Percentiles rank a stretch among this genome's conserved stretches.
phyloP scores from a whole-genome alignment of 2,888 invertebrate genomes.

The Mimas tiliae region DNA sequence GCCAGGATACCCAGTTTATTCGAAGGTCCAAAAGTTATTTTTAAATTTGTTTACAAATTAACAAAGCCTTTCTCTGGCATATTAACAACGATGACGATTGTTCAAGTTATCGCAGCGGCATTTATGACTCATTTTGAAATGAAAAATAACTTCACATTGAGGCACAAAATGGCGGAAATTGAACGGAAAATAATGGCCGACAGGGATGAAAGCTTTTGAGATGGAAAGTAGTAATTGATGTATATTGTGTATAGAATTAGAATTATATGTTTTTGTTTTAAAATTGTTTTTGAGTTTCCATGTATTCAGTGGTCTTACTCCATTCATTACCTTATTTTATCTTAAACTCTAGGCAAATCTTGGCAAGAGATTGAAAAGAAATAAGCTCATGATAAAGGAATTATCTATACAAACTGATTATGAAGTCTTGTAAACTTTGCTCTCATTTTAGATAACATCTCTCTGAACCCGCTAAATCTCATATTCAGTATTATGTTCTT shows the following conservation, averaged over 20 bases:
- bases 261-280: slow-evolving; percentile 10
- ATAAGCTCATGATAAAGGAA: no score
- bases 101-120: slow-evolving; percentile 83
- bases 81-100: slow-evolving; percentile 72
- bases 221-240: neutral
- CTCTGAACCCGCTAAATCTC: no score
- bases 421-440: no score
- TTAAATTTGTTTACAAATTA: slow-evolving; percentile 79
- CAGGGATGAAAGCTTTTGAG: slow-evolving; percentile 21
- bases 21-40: slow-evolving; percentile 81
- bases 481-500: no score
- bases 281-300: neutral
- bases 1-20: slow-evolving; percentile 86
- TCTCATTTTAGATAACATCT: no score
- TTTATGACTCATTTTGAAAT: slow-evolving; percentile 86
- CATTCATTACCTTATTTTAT: no score
- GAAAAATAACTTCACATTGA: slow-evolving; percentile 72
- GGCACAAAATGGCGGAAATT: slow-evolving; percentile 63
- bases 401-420: no score
- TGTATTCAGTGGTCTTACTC: neutral
- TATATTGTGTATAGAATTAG: slow-evolving; percentile 3
- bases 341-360: no score
- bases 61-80: slow-evolving; percentile 81
- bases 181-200: slow-evolving; percentile 57
- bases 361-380: no score